Conservation (phyloP, 2,797 vertebrate genomes). For the Falco naumanni region DNA sequence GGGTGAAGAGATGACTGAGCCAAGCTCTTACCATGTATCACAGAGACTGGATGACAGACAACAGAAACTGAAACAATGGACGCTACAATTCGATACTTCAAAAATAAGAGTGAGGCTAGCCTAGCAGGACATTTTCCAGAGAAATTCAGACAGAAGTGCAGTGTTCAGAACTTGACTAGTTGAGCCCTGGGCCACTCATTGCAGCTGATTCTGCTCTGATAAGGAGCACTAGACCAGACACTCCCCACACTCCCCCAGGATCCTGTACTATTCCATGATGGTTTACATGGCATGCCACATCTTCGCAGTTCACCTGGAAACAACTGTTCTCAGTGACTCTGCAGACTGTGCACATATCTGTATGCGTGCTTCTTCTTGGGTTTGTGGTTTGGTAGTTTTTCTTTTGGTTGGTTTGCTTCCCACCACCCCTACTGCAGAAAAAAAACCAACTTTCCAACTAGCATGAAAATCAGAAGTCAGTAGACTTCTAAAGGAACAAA, state of each 20-base stretch:
- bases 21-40: too few species aligned
- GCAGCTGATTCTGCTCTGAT: neutral
- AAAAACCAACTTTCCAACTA: neutral
- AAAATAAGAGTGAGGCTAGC: neutral
- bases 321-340: neutral
- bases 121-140: neutral
- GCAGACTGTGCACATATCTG: neutral
- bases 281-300: neutral
- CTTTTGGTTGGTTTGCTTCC: neutral
- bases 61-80: too few species aligned
- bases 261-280: neutral
- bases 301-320: neutral
- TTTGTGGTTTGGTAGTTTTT: neutral
- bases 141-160: neutral
- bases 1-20: neutral
- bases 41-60: neutral
- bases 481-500: neutral
- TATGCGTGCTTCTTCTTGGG: neutral
- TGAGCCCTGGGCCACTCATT: rapidly evolving
- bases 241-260: neutral
- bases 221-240: neutral
- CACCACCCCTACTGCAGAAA: neutral
- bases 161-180: neutral
- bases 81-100: neutral
- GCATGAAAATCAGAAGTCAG: neutral